These are phyloP conservation scores for Dryadula phaetusa DNA, from an alignment of 2,888 invertebrate species.

Conservation along the genomic window DNA sequence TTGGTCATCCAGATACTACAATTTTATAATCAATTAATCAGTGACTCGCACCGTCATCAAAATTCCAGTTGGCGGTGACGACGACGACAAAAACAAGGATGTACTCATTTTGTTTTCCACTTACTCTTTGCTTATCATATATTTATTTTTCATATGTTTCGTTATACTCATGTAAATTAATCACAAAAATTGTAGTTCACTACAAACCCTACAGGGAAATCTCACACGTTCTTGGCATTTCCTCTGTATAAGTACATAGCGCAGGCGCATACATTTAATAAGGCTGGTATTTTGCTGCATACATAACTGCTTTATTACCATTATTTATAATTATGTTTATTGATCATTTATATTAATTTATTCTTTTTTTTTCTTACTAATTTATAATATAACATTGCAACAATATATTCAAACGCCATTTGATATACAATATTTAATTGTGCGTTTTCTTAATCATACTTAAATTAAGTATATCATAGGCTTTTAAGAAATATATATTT, in stretches of 20 bases:
- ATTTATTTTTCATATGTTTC: not conserved
- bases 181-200: not conserved
- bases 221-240: not conserved
- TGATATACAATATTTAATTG: not conserved
- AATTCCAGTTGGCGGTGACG: constrained; percentile 29
- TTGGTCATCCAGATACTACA: too few relatives aligned
- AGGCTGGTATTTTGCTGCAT: not conserved
- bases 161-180: constrained; percentile 6
- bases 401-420: not conserved
- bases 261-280: constrained; percentile 7
- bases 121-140: not conserved
- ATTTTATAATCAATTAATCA: constrained; percentile 13
- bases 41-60: constrained; percentile 32
- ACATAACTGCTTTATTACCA: not conserved
- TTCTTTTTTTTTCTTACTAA: constrained; percentile 1
- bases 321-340: not conserved
- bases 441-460: not conserved
- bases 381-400: not conserved
- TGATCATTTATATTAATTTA: not conserved
- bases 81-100: constrained; percentile 23
- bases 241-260: not conserved
- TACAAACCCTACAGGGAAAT: not conserved
- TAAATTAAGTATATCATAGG: too few relatives aligned
- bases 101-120: constrained; percentile 12
- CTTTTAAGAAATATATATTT: too few relatives aligned